These are phyloP conservation scores for Picus viridis DNA, from an alignment of 2,797 vertebrate genomes.

Conservation along the genomic window DNA sequence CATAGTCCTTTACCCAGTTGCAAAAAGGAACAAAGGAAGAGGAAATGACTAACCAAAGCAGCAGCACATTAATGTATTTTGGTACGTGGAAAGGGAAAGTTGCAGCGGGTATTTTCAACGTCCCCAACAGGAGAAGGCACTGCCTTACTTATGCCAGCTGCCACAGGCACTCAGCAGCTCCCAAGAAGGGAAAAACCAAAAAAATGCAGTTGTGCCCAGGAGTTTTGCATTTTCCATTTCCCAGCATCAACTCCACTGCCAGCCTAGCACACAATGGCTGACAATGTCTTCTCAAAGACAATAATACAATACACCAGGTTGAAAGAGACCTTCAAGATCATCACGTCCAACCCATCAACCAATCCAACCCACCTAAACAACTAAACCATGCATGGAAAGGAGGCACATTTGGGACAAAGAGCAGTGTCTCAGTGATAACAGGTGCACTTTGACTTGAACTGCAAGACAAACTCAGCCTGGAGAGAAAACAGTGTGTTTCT, in stretches of 20 bases:
- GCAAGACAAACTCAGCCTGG: neutral
- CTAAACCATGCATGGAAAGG: neutral
- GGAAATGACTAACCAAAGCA: constrained; percentile 68
- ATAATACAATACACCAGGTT: too few species aligned
- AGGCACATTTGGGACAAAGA: neutral
- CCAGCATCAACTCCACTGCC: neutral
- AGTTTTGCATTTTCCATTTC: neutral
- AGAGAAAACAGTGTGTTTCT: neutral
- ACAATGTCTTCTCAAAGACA: rapidly evolving
- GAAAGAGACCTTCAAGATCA: too few species aligned
- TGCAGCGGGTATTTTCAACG: constrained; percentile 48
- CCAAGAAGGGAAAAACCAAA: neutral
- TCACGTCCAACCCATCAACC: too few species aligned
- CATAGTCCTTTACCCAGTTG: neutral
- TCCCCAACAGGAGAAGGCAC: constrained; percentile 25
- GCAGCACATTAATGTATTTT: constrained; percentile 46
- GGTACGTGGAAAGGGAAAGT: constrained; percentile 58
- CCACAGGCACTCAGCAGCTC: neutral
- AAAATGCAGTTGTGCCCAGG: neutral
- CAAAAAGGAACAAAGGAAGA: constrained; percentile 51
- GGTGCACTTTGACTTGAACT: neutral
- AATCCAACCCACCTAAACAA: too few species aligned
- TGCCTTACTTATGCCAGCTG: rapidly evolving
- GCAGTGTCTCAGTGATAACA: neutral
- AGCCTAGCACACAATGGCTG: neutral